phyloP scores from a whole-genome alignment of 2,113 vertebrate genomes.

The cattle (Bos taurus) region DNA sequence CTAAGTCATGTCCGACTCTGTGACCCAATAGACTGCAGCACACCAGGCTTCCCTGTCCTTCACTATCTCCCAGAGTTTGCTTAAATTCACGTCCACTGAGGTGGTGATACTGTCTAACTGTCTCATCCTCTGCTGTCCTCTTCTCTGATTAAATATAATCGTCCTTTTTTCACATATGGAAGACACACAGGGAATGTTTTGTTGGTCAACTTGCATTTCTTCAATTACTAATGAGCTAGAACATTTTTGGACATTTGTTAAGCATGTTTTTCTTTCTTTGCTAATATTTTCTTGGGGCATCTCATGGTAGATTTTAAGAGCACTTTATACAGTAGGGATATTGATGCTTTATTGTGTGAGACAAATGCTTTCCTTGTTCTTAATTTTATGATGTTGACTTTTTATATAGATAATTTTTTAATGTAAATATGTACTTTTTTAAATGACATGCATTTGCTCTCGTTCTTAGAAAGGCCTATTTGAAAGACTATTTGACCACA shows the following conservation, averaged over 20 bases:
- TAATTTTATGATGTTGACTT: neutral
- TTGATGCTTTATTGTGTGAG: neutral
- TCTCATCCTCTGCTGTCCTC: neutral
- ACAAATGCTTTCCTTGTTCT: too few relatives aligned
- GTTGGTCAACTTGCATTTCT: neutral
- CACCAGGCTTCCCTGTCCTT: neutral
- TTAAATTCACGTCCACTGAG: neutral
- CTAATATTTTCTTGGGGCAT: neutral
- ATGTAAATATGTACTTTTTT: neutral
- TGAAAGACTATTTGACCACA: too few relatives aligned
- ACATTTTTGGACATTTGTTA: neutral
- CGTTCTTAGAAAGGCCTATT: neutral
- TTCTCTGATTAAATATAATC: neutral
- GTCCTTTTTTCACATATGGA: neutral
- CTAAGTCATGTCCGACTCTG: neutral
- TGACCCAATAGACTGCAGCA: neutral
- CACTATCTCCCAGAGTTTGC: neutral
- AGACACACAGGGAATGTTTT: neutral
- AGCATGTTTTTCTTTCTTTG: neutral
- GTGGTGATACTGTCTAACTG: neutral
- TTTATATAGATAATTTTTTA: neutral
- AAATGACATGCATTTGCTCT: neutral
- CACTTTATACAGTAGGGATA: neutral
- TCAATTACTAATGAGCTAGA: neutral
- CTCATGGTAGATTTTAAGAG: neutral